Evolutionary conservation across 2,113 vertebrate species (phyloP).

Genomic region (Butorides virescens): DNA sequence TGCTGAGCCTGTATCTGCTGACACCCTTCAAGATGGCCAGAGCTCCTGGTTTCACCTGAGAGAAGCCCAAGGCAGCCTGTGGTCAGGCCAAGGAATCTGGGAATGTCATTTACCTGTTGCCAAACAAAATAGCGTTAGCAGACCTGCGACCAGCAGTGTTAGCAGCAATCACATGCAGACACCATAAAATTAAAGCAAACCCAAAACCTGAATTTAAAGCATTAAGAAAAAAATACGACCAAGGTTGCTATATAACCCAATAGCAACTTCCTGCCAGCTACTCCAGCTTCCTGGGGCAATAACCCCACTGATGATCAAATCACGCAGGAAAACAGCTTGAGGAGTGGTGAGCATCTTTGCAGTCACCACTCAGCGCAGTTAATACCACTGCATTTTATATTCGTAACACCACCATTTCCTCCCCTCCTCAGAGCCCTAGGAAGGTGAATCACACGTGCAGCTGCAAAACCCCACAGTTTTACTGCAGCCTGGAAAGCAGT

Average conservation of each 20-base stretch:
- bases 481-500: conserved; percentile 10
- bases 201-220: background rate
- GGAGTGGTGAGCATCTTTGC: background rate
- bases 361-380: background rate
- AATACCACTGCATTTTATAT: background rate
- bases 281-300: background rate
- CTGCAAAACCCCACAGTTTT: background rate
- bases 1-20: background rate
- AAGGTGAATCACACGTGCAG: conserved; percentile 6
- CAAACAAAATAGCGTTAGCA: background rate
- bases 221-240: background rate
- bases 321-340: background rate
- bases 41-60: background rate
- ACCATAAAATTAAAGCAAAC: conserved; percentile 19
- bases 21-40: background rate
- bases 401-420: conserved; percentile 4
- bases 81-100: conserved; percentile 26
- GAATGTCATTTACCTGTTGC: conserved; percentile 15
- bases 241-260: background rate
- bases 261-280: background rate
- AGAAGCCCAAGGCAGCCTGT: background rate
- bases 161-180: background rate
- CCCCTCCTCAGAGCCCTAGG: background rate
- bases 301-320: background rate
- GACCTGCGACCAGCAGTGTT: background rate